Evolutionary conservation across 37 sponge, comb jelly and placozoan genomes (phyloP), one percentile per base, ranked within the genome.

Genomic region (Theonella swinhoei): DNA sequence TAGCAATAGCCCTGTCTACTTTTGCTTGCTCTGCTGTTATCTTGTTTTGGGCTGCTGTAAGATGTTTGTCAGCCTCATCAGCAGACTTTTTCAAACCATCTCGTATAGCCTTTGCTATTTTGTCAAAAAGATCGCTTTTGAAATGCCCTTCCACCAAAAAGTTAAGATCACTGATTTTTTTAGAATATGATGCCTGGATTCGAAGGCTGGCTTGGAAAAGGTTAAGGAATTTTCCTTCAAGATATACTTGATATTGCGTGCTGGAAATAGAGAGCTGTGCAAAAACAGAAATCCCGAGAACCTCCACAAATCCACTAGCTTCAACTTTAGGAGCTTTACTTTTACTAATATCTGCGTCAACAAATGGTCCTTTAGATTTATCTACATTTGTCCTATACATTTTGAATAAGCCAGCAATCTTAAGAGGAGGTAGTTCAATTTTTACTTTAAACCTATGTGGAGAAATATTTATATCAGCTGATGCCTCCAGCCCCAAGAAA

Each of bases 321-420:
- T 80, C 24, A 23, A 40, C 63, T 30, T 23, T 43, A n/a, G 67
- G 67, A 8, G 7, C 19, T 41, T 73, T 73, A 20, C 24, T 2
- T 3, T 29, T 23, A n/a, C 34, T 23, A 23, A 82, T 39, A 0
- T 39, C 25, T 22, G 42, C 74, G 29, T 82, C 3, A 19, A 82
- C 41, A 33, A 72, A 65, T 59, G 83, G 83, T 39, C 83, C 83
- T 17, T 34, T 30, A 29, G 37, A 32, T 31, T 11, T 58, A 34
- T 67, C 74, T 34, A 25, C 30, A 39, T 64, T 26, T 4, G 83
- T 73, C 36, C 31, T 64, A 73, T 58, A 73, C 83, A 82, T 72
- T 3, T 20, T 54, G 23, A 82, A 23, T 26, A 82, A 28, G 1
- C 83, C 74, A 14, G 39, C 83, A 4, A 82, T 31, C 19, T 25